Conservation (phyloP, 53 echinoderm and acorn worm genomes). For the Paracentrotus lividus region DNA sequence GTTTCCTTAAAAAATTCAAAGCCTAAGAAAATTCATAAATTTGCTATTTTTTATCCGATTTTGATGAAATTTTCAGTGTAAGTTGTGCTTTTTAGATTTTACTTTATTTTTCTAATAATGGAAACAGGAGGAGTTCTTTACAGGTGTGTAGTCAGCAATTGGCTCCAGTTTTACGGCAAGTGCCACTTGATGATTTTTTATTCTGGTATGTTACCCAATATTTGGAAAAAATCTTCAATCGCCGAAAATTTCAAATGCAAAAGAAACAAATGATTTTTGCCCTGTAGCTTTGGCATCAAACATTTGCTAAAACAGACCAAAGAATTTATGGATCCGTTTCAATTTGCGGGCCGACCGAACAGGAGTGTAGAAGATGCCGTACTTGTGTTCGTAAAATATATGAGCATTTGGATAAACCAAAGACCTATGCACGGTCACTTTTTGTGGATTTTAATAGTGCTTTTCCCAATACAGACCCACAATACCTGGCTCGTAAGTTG, state of each 20-base stretch:
- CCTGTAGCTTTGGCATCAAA: not conserved
- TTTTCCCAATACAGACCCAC: too few relatives aligned
- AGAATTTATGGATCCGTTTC: not conserved
- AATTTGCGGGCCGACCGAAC: not conserved
- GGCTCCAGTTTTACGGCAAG: conserved; percentile 19
- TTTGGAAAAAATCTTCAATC: not conserved
- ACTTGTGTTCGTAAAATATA: not conserved
- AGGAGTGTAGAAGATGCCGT: not conserved
- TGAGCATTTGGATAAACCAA: too few relatives aligned
- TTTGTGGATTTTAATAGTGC: too few relatives aligned
- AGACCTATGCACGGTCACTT: too few relatives aligned
- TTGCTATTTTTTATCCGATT: too few relatives aligned
- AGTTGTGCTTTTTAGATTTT: too few relatives aligned
- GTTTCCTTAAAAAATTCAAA: too few relatives aligned
- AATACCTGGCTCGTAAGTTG: too few relatives aligned
- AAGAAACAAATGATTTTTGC: not conserved
- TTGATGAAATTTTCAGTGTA: too few relatives aligned
- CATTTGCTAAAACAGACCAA: not conserved
- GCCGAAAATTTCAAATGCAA: not conserved
- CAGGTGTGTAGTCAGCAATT: not conserved
- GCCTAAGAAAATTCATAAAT: too few relatives aligned
- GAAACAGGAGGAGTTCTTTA: too few relatives aligned
- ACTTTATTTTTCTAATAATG: too few relatives aligned
- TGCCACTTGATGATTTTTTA: not conserved
- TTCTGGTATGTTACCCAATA: not conserved